Conservation (phyloP, 2,888 invertebrate genomes). For the Gisinianus flammeolus region DNA sequence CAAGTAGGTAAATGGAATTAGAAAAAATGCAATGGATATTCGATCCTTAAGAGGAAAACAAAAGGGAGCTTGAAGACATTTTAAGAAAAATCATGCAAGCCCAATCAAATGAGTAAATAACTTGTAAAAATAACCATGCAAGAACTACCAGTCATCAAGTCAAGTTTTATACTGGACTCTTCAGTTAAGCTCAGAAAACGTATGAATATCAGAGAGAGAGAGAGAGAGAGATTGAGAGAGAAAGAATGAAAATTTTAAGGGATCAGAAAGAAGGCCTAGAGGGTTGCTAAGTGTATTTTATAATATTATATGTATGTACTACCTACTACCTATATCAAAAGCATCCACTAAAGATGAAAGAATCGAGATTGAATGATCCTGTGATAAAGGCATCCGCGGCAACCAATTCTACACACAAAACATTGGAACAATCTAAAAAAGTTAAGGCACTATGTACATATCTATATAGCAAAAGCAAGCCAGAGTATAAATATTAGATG, state of each 20-base stretch:
- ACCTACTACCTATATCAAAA: not conserved
- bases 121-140: constrained; percentile 31
- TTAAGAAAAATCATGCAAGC: no score
- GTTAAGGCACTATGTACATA: no score
- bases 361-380: no score
- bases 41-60: not conserved
- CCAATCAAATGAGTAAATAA: constrained; percentile 39
- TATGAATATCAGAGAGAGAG: not conserved
- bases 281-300: no score
- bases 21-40: not conserved
- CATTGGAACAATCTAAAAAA: no score
- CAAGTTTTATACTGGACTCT: not conserved
- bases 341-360: no score
- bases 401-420: no score
- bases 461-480: no score
- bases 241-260: not conserved
- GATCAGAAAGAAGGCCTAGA: not conserved
- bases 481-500: no score
- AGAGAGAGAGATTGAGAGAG: not conserved
- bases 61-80: no score
- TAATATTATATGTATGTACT: not conserved
- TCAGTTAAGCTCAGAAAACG: not conserved
- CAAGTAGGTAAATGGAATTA: not conserved
- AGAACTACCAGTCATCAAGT: not conserved
- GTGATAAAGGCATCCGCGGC: no score